Percentiles rank a stretch among this genome's conserved stretches.
phyloP scores from a whole-genome alignment of 2,888 invertebrate genomes.

The Rotaria magnacalcarata region DNA sequence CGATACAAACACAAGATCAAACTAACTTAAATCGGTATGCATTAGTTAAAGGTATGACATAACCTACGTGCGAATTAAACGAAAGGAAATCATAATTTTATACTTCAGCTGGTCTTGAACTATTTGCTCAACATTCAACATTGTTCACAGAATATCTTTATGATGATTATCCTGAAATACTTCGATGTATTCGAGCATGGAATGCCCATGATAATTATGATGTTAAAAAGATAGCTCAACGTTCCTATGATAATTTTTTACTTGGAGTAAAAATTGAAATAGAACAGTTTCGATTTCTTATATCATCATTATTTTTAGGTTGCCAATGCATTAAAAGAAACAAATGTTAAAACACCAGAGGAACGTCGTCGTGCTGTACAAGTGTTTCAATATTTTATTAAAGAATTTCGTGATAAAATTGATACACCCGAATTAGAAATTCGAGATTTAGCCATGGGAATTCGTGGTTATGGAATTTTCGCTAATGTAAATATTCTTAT shows the following conservation, averaged over 20 bases:
- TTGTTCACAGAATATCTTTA: constrained; percentile 59
- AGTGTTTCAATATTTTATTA: constrained; percentile 54
- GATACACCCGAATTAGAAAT: constrained; percentile 46
- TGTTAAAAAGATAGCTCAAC: constrained; percentile 52
- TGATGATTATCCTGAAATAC: constrained; percentile 52
- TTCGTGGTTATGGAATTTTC: constrained; percentile 66
- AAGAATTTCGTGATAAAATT: constrained; percentile 55
- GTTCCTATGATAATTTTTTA: constrained; percentile 55
- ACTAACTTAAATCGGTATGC: constrained; percentile 42
- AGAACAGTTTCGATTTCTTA: too few species aligned
- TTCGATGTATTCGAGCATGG: constrained; percentile 54
- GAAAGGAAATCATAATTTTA: not conserved
- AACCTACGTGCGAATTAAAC: too few species aligned
- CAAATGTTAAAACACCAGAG: not conserved
- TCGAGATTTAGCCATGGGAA: constrained; percentile 62
- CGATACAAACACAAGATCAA: constrained; percentile 24
- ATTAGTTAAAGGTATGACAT: constrained; percentile 15
- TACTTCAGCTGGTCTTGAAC: constrained; percentile 56
- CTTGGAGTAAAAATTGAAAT: constrained; percentile 52
- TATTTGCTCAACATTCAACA: constrained; percentile 61
- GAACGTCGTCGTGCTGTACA: constrained; percentile 13
- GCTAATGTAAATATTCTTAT: constrained; percentile 58
- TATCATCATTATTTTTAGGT: not conserved
- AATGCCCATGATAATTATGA: constrained; percentile 55
- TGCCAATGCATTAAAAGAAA: constrained; percentile 13